Percentiles rank a stretch among this genome's conserved stretches.
Conservation (phyloP, 1,140 invertebrate species). For the Copidosoma floridanum region DNA sequence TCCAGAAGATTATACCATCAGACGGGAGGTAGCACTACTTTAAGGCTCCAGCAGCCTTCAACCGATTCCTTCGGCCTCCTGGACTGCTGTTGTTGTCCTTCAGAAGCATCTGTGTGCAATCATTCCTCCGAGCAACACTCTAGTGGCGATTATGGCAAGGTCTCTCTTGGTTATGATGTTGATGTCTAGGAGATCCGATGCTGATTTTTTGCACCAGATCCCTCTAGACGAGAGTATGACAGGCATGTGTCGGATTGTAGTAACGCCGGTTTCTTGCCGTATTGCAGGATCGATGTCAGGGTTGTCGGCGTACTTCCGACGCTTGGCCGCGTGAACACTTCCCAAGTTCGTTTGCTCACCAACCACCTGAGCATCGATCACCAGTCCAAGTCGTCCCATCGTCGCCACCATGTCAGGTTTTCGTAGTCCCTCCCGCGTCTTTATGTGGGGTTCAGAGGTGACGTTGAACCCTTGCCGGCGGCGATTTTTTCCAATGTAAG, state of each 20-base stretch:
- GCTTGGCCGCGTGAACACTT: background rate
- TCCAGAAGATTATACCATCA: too few relatives aligned
- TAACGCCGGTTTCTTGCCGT: background rate
- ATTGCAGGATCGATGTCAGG: background rate
- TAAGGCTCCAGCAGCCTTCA: background rate
- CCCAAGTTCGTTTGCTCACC: background rate
- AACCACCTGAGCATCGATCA: slow-evolving; percentile 19
- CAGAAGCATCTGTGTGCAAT: background rate
- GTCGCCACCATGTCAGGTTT: slow-evolving; percentile 15
- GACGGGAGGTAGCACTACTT: too few relatives aligned
- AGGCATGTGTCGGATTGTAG: background rate
- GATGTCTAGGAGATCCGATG: background rate
- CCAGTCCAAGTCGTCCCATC: background rate
- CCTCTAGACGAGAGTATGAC: background rate
- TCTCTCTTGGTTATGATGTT: background rate
- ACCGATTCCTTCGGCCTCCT: background rate
- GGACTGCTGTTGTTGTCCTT: background rate
- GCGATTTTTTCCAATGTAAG: background rate
- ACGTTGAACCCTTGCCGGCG: background rate
- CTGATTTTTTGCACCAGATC: background rate
- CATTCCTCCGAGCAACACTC: background rate
- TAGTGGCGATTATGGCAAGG: background rate
- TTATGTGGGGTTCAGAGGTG: background rate
- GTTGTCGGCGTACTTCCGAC: slow-evolving; percentile 4
- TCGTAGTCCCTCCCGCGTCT: background rate